Base-by-base conservation (phyloP, 1,140 invertebrate genomes). In the Drosophila tristis region DNA sequence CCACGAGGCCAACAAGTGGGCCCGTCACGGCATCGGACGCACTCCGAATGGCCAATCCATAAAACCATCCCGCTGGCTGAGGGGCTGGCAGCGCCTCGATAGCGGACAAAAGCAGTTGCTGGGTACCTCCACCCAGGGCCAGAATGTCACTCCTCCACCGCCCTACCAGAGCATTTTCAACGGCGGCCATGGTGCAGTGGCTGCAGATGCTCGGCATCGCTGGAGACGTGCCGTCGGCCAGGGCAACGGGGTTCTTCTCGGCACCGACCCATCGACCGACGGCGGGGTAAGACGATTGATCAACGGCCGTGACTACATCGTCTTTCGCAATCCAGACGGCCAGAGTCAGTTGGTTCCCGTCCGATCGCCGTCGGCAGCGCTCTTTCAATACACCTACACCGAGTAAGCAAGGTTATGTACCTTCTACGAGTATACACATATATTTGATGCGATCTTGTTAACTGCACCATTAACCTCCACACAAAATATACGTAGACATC, bases 241-340 rank as follows among this genome's bases (percentile, higher is more conserved):
- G 35, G 73, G n/a, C 23, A 65, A 78, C 5, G 90, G 90, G 1
- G 39, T 71, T 7, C 25, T 76, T 0, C 62, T 79, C 15, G 79
- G 72, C 5, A 57, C 44, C 11, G 61, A 65, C 5, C 44, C 35
- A 13, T 4, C 11, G 35, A 39, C 78, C n/a, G 57, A 65, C 29
- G 23, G 26, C 7, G 90, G 86, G 1, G 75, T 90, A 5, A 93
- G 92, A 58, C 93, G 93, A 58, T 92, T 93, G 11, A 94, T 96
- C n/a, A 96, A 96, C 74, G 96, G 96, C 2, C 93, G 95, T 54
- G 95, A 96, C 78, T 96, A 96, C 92, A 95, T 94, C 81, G 93
- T 96, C 0, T 92, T 95, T 20, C 93, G 93, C 5, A 93, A 93
- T 25, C 89, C 92, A 2, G 92, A 93, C 47, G 95, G 95, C 0